These are phyloP conservation scores for Oligia fasciuncula DNA, from an alignment of 2,888 invertebrate species.

Conservation along the genomic window DNA sequence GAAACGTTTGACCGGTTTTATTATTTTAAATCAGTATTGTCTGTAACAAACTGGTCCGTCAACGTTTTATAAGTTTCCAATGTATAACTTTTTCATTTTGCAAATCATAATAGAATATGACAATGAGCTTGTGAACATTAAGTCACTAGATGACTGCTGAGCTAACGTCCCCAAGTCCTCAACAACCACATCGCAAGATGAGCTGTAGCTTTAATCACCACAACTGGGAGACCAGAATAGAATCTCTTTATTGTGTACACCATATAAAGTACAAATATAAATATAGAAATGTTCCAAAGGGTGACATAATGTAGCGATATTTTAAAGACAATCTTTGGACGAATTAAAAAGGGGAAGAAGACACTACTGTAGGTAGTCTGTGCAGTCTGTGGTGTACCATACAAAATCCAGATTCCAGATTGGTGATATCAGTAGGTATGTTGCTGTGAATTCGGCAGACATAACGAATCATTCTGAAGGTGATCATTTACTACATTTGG, in stretches of 20 bases:
- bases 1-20: neutral
- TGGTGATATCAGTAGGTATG: neutral
- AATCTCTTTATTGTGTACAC: no score
- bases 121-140: neutral
- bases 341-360: neutral
- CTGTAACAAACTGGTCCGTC: neutral
- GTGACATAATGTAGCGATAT: neutral
- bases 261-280: no score
- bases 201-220: neutral
- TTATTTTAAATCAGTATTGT: neutral
- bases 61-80: neutral
- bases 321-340: neutral
- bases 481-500: no score
- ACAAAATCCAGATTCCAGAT: neutral
- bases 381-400: no score
- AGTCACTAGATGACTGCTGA: neutral
- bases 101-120: neutral
- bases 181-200: neutral
- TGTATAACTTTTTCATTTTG: neutral
- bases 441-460: neutral
- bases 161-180: neutral
- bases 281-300: no score
- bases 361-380: neutral
- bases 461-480: no score
- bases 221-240: neutral